Evolutionary conservation across 2,797 vertebrate genomes (phyloP), one percentile per base, ranked within the genome.

Genomic region (Enteromius treurensis): DNA sequence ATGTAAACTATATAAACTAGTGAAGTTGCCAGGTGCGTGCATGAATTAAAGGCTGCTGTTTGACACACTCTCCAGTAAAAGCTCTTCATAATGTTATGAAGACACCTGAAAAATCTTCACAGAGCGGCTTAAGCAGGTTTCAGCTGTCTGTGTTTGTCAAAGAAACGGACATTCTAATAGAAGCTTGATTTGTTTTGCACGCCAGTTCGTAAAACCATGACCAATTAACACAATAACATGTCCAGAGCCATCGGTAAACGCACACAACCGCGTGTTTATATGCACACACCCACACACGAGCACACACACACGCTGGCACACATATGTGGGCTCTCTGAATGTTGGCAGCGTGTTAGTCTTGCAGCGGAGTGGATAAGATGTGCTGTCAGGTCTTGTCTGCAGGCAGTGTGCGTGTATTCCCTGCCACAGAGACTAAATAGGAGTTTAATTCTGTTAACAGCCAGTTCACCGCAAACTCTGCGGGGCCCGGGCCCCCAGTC

Each of bases 391-490:
- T 78, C 53, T 85, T 58, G 64, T 90, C 88, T 87, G 2, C 37
- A 17, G 45, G 71, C 80, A 19, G 32, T 79, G 60, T 86, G 82
- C 83, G 82, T 64, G 70, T 84, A 81, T 82, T 82, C 82, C 70
- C 49, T 0, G 77, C 81, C 26, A 40, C 10, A 4, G 78, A 80
- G 37, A 88, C 90, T 91, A 86, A 91, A 86, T 73, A 88, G 90
- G 79, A 89, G 89, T 93, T 93, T 91, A 90, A 93, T 86, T 88
- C 90, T 92, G 90, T 92, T 92, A 91, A 90, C 87, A 82, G 84
- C 62, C 88, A 70, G 84, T 84, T 88, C 89, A 87, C 86, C n/a
- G 47, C 2, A 5, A 49, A 79, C 80, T 89, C 88, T 51, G 70
- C 85, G 32, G 91, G 91, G 73, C 74, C 88, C 86, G 92, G 92